phyloP scores from a whole-genome alignment of 2,797 vertebrate genomes.

The Champsocephalus gunnari region DNA sequence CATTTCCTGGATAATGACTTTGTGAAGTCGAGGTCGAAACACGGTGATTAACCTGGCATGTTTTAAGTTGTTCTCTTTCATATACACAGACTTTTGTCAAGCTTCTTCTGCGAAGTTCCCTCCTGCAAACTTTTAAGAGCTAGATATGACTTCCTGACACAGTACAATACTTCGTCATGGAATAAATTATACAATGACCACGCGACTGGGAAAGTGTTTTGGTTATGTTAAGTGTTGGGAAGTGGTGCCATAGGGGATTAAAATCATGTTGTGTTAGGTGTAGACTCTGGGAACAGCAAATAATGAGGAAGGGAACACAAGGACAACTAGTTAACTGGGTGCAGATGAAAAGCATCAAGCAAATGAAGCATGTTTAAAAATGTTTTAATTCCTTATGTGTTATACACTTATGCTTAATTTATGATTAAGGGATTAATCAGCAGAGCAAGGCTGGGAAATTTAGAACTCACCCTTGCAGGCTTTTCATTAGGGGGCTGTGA shows the following conservation, averaged over 20 bases:
- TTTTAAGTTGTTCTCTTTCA: neutral
- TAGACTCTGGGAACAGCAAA: slow-evolving; percentile 15
- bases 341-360: slow-evolving; percentile 15
- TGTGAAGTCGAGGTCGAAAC: slow-evolving; percentile 15
- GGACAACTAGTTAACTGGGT: neutral
- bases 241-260: slow-evolving; percentile 16
- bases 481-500: slow-evolving; percentile 52
- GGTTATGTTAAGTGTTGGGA: slow-evolving; percentile 22
- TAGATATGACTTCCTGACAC: slow-evolving; percentile 9
- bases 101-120: slow-evolving; percentile 27
- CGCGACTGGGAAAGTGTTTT: slow-evolving; percentile 22
- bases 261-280: slow-evolving; percentile 30
- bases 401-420: slow-evolving; percentile 41
- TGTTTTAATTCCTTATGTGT: slow-evolving; percentile 31
- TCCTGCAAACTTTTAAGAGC: slow-evolving; percentile 49
- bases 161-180: slow-evolving; percentile 25
- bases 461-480: slow-evolving; percentile 43
- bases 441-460: slow-evolving; percentile 40
- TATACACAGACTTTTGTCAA: neutral
- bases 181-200: slow-evolving; percentile 43
- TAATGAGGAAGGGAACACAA: slow-evolving; percentile 42
- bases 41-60: slow-evolving; percentile 15
- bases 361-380: slow-evolving; percentile 54
- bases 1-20: slow-evolving; percentile 11
- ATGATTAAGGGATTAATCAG: slow-evolving; percentile 53